These are phyloP conservation scores for Heliconius sara DNA, from an alignment of 2,888 invertebrate genomes.

Conservation along the genomic window DNA sequence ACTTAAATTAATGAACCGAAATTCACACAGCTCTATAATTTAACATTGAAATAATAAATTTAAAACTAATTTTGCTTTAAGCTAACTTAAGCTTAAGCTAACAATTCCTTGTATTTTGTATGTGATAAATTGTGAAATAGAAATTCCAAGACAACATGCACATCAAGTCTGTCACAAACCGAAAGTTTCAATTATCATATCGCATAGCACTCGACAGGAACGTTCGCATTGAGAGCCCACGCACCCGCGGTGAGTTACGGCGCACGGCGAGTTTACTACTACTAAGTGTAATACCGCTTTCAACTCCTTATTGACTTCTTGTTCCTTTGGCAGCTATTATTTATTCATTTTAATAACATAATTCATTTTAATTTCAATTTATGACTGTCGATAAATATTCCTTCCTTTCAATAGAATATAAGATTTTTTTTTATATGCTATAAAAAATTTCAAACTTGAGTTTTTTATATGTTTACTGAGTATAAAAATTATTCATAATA, in stretches of 20 bases:
- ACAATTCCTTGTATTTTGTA: background rate
- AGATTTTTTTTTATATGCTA: too few species aligned
- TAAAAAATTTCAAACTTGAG: too few species aligned
- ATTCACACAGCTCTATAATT: too few species aligned
- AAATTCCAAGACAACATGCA: background rate
- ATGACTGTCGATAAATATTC: too few species aligned
- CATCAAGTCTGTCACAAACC: conserved; percentile 10
- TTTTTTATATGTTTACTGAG: too few species aligned
- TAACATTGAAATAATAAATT: too few species aligned
- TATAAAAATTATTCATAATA: too few species aligned
- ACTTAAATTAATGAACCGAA: too few species aligned
- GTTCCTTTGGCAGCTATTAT: background rate
- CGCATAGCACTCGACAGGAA: conserved; percentile 7
- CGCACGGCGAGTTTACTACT: background rate
- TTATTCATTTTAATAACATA: background rate
- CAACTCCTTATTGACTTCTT: background rate
- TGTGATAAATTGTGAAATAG: background rate
- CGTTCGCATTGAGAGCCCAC: conserved; percentile 1
- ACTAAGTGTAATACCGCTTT: background rate
- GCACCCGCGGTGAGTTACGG: background rate
- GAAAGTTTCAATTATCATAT: conserved; percentile 9
- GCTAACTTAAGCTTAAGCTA: too few species aligned
- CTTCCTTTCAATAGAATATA: too few species aligned
- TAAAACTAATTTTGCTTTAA: too few species aligned
- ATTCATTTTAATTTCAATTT: background rate